Base-by-base conservation (phyloP, 2,888 invertebrate species). In the Galeruca laticollis region DNA sequence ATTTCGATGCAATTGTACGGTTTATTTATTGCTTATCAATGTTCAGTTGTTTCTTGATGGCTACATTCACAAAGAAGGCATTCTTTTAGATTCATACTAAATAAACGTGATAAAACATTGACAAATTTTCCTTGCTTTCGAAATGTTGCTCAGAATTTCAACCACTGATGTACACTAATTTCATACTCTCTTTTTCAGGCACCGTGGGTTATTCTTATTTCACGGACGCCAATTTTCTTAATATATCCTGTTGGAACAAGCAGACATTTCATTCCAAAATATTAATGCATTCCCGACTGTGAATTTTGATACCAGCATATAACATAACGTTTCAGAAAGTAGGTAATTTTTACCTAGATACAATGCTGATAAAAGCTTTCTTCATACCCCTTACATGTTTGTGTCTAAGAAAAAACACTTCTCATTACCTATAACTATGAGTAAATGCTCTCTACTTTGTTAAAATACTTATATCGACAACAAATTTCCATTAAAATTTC, bases 211-310 rank as follows among this genome's bases (percentile, higher is more conserved):
- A 26, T 40, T 18, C 60, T 67, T 60, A 67, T 67, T 67, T 67
- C 67, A 67, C 67, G 67, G 60, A 67, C 15, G 40, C 35, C 60
- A 60, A 31, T 60, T 67, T 60, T 43, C 37, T 13, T 20, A 47
- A 43, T 43, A 26, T 31, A n/a, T 61, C 11, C 11, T 11, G 15
- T 35, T n/a, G 40, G 6, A 40, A n/a, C 13, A 40, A 13, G 40
- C 13, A 40, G n/a, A 40, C 13, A 40, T 40, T 40, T 40, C 6
- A 40, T 40, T 6, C n/a, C 5, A 40, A 10, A 40, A 40, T 40
- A 40, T 40, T 40, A 10, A 13, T 40, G n/a, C 40, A 40, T 40
- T 3, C n/a, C n/a, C 5, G 40, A 5, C n/a, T 40, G n/a, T 40
- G 40, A 37, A 37, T 4, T 37, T 37, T 37, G 13, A 40, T 40